phyloP scores from a whole-genome alignment of 2,113 vertebrate species.

The Pedetes capensis region DNA sequence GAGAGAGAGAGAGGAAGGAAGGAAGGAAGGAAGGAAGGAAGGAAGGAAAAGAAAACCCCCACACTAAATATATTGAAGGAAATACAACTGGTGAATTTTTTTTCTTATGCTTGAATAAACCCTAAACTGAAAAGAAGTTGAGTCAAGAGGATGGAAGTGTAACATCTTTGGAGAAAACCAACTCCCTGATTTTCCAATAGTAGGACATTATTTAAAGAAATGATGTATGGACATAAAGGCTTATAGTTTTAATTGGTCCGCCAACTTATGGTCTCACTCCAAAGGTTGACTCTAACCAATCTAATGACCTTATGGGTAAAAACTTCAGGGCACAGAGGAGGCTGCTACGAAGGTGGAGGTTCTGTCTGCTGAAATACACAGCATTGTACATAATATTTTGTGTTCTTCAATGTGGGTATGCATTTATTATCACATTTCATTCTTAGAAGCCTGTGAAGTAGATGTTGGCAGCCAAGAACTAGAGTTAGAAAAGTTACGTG shows the following conservation, averaged over 20 bases:
- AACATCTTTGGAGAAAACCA: background rate
- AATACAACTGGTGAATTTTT: background rate
- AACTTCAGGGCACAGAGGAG: no score
- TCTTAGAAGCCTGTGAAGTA: background rate
- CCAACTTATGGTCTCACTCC: background rate
- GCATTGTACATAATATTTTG: accelerated
- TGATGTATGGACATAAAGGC: background rate
- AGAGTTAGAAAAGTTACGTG: background rate
- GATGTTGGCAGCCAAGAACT: background rate
- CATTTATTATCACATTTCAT: background rate
- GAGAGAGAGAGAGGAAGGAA: no score
- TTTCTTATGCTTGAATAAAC: background rate
- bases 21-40: no score
- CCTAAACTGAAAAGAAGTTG: background rate
- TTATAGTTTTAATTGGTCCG: background rate
- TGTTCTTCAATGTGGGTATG: background rate
- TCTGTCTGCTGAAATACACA: accelerated
- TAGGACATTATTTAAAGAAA: background rate
- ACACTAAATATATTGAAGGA: background rate
- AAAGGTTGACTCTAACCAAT: background rate
- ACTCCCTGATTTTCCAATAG: background rate
- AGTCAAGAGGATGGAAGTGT: background rate
- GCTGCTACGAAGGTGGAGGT: accelerated
- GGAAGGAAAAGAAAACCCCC: no score
- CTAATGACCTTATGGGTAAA: background rate